Base-by-base conservation (phyloP, 2,113 vertebrate species). In the Oriolus oriolus region DNA sequence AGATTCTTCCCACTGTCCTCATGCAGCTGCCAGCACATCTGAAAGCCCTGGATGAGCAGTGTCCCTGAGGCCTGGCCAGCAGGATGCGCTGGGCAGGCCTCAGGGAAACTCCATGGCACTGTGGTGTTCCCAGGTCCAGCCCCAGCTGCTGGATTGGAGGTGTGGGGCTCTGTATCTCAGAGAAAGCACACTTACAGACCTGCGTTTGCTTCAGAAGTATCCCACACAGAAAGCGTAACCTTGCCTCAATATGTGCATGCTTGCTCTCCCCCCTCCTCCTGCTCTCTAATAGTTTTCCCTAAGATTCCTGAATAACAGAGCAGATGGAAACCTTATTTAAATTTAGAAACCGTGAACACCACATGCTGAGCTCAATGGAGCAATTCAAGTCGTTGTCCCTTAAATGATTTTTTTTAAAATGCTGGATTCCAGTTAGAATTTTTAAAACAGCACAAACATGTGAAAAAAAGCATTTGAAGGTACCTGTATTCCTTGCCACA, bases 291-390 rank as follows among this genome's bases (percentile, higher is more conserved):
- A 74, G 87, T 81, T 91, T 90, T 85, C 45, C 44, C 69, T 59
- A 77, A 89, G 92, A 93, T 57, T 94, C 66, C 57, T 68, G 69
- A 96, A 89, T 71, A 76, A 91, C 63, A 95, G 89, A 93, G 92
- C 97, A 98, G 96, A 97, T 97, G 95, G 97, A 95, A 97, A 87
- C 84, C 93, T 96, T 96, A 96, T 95, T 98, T 98, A 98, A 97
- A 98, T 97, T 95, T 96, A 90, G 95, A 97, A 91, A 90, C 89
- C 61, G 8, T 93, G 88, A 94, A 96, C 91, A 64, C 74, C 89
- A 88, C 83, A 85, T 91, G 87, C 88, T 97, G 96, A 95, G 96
- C 74, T 97, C 96, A 97, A 31, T 94, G 96, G 89, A 97, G 91
- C 89, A 91, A 96, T 96, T 97, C 94, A 95, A 94, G 92, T 96